Base-by-base conservation (phyloP, 2,888 invertebrate genomes). In the Eupeodes luniger region DNA sequence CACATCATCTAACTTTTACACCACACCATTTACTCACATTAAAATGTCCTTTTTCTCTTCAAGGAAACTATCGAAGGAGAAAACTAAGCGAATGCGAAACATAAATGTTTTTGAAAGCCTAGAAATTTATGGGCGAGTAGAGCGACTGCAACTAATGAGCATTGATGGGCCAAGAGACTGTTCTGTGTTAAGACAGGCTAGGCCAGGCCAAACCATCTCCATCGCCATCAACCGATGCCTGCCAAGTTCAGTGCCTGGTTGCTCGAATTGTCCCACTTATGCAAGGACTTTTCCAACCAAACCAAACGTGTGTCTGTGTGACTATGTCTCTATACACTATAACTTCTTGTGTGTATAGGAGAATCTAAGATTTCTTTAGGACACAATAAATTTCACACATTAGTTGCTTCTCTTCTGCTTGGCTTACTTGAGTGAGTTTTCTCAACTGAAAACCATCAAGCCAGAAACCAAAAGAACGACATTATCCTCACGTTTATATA, bases 141-240 rank as follows among this genome's bases (percentile, higher is more conserved):
- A 70, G 61, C 78, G 76, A 62, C 72, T 85, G 88, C 85, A 88
- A 88, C 88, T 88, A 88, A 88, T 88, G 85, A 88, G 88, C 88
- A 85, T 88, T 88, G 81, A 88, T 88, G 88, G 88, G 75, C 78
- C 85, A 85, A 78, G 70, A 81, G 69, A 51, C 77, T 74, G 74
- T 40, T 40, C 4, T 7, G 40, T 40, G 40, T 40, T 40, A 5
- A 9, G 40, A 0, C 27, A 27, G 27, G 40, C 9, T 5, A 40
- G 40, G 40, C 40, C 40, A 40, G 19, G 40, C 40, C 40, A 40
- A 40, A 40, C 40, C 40, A 40, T 40, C 40, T 7, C 9, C 40
- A 40, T 40, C 6, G 0, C 9, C 40, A 40, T 40, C 40, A 40
- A 9, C 88, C 59, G 47, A 59, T 55, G 69, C 36, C 69, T 88